A percentile compares a stretch with the other conserved stretches of the same genome.
Conservation (phyloP, 2,888 invertebrate species). For the Mylabris sibirica region DNA sequence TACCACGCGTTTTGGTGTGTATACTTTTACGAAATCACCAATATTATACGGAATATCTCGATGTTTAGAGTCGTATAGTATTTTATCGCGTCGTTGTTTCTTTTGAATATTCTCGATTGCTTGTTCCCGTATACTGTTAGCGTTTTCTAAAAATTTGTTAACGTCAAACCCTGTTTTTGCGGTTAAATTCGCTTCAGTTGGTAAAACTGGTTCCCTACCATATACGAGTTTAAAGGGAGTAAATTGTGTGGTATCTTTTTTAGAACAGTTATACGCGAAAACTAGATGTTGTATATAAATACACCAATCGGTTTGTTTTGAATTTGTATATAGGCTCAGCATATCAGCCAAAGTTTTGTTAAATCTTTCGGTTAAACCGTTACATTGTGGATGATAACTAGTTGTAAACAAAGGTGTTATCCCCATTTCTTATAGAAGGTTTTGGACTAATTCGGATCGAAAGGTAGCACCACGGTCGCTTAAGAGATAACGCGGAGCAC, state of each 20-base stretch:
- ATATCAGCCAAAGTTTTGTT: conserved; percentile 38
- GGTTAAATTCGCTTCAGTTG: conserved; percentile 31
- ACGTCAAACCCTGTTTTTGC: background rate
- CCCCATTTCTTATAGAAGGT: conserved; percentile 19
- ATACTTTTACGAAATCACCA: conserved; percentile 41
- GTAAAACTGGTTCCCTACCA: conserved; percentile 33
- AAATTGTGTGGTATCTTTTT: conserved; percentile 37
- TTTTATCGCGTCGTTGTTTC: background rate
- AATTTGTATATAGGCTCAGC: conserved; percentile 31
- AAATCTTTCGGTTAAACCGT: conserved; percentile 37
- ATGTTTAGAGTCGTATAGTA: background rate
- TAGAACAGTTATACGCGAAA: conserved; percentile 39
- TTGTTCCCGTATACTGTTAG: background rate
- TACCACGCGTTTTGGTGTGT: conserved; percentile 39
- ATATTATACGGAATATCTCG: conserved; percentile 27
- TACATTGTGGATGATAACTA: conserved; percentile 25
- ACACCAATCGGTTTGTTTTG: conserved; percentile 24
- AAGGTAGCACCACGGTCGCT: conserved; percentile 36
- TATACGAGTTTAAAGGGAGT: conserved; percentile 35
- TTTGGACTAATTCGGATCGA: conserved; percentile 27
- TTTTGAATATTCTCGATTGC: background rate
- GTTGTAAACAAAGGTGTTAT: conserved; percentile 22
- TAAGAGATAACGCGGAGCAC: conserved; percentile 24
- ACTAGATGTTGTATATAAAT: conserved; percentile 28
- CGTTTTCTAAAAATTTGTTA: no score